These are phyloP conservation scores for Pachliopta kotzebuea DNA, from an alignment of 2,888 invertebrate species.

Conservation along the genomic window DNA sequence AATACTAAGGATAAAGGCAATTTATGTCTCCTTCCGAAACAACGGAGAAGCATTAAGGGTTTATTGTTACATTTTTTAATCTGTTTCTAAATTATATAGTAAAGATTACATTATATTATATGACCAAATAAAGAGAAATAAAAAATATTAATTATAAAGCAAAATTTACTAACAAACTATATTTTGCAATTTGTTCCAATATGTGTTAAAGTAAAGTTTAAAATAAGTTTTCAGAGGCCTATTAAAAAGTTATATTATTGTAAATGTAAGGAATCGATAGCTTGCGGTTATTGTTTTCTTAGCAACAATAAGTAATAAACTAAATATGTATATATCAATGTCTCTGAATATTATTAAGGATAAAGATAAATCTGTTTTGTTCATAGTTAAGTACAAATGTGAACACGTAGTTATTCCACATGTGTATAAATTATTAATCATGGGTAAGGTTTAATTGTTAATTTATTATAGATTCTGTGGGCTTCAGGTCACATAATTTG, in stretches of 20 bases:
- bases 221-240: neutral
- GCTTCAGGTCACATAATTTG: neutral
- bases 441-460: neutral
- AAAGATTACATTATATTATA: too few species aligned
- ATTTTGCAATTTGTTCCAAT: too few species aligned
- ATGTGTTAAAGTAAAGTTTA: too few species aligned
- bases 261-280: neutral
- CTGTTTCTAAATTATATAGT: too few species aligned
- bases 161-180: too few species aligned
- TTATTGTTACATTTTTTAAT: too few species aligned
- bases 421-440: neutral
- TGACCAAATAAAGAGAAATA: too few species aligned
- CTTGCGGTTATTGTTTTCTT: neutral
- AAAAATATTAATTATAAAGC: too few species aligned
- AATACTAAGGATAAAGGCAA: too few species aligned
- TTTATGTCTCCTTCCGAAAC: too few species aligned
- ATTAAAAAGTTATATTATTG: neutral
- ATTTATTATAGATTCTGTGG: neutral
- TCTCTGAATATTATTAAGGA: neutral
- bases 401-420: neutral
- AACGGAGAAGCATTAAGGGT: too few species aligned
- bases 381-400: neutral
- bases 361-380: neutral
- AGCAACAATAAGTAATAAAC: neutral
- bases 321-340: neutral